A percentile compares a stretch with the other conserved stretches of the same genome.
phyloP scores from a whole-genome alignment of 2,113 vertebrate species.

The Daubentonia madagascariensis region DNA sequence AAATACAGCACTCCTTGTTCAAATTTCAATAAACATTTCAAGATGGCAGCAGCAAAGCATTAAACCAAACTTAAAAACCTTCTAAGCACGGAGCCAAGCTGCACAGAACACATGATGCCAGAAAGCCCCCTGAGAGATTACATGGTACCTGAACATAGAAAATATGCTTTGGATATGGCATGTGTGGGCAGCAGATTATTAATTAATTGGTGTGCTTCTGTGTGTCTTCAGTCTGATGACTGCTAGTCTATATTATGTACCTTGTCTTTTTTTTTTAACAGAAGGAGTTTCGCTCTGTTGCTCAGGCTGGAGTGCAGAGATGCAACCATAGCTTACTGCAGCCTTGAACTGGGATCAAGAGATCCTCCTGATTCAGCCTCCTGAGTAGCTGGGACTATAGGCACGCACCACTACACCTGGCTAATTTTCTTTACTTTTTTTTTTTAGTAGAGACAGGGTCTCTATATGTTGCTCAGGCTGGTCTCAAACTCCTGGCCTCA shows the following conservation, averaged over 20 bases:
- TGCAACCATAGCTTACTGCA: no score
- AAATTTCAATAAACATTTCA: background rate
- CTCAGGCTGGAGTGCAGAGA: no score
- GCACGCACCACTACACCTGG: no score
- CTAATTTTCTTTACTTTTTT: no score
- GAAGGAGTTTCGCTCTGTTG: no score
- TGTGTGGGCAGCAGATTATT: background rate
- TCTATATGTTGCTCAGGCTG: no score
- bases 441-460: no score
- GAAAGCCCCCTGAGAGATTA: background rate
- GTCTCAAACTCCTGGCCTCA: no score
- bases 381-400: no score
- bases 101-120: background rate
- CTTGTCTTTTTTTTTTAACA: background rate
- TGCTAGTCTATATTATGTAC: background rate
- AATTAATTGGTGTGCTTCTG: background rate
- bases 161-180: background rate
- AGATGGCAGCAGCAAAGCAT: background rate
- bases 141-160: background rate
- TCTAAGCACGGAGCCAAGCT: background rate
- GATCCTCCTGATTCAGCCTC: no score
- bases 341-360: no score
- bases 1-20: background rate
- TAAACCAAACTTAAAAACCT: background rate
- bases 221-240: background rate